Conservation (phyloP, 2,888 invertebrate species). For the Carpatolechia fugitivella region DNA sequence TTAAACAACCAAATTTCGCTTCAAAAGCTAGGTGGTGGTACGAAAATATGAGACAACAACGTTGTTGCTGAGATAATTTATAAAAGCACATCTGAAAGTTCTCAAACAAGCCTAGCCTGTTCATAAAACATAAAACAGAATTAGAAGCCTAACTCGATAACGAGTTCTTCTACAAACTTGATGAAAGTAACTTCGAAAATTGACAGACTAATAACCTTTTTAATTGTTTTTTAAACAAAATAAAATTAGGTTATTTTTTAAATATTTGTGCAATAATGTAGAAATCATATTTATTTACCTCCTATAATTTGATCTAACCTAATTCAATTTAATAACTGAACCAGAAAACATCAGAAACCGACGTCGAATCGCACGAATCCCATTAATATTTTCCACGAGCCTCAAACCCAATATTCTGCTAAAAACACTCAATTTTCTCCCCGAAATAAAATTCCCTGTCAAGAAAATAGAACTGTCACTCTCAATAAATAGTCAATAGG, state of each 20-base stretch:
- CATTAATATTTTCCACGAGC: conserved; percentile 4
- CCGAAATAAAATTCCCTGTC: conserved; percentile 16
- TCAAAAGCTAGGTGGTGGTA: too few species aligned
- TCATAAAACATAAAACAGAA: neutral
- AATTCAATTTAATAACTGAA: conserved; percentile 7
- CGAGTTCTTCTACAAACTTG: neutral
- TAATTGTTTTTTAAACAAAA: neutral
- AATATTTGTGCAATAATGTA: too few species aligned
- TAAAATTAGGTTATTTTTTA: neutral
- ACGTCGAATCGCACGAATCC: conserved; percentile 6
- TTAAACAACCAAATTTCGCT: too few species aligned
- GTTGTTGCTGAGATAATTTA: too few species aligned
- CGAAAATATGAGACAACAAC: too few species aligned
- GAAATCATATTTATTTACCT: too few species aligned
- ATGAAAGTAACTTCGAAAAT: neutral
- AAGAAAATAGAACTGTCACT: conserved; percentile 47
- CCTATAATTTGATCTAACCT: neutral
- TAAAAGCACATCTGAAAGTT: neutral
- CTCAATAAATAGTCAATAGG: conserved; percentile 55
- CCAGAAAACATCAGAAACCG: conserved; percentile 4
- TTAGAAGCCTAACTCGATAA: neutral
- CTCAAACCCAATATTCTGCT: conserved; percentile 12
- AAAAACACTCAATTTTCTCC: conserved; percentile 15
- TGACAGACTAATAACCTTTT: neutral
- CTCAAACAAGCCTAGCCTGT: neutral